Base-by-base conservation (phyloP, 2,888 invertebrate genomes). In the Pammene aurita region DNA sequence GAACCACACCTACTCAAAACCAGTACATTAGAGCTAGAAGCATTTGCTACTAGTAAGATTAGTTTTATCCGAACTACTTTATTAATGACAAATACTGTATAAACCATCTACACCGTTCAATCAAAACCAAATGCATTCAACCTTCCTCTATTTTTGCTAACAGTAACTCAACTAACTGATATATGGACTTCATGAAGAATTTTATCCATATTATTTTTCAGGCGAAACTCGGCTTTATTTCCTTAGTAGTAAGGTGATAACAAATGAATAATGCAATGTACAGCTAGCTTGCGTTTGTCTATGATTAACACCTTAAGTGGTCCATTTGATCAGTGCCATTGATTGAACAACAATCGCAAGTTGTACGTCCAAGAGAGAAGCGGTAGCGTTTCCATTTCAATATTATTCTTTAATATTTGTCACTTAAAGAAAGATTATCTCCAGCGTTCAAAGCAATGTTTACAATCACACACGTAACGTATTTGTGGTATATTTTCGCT, bases 251-350 rank as follows among this genome's bases (percentile, higher is more conserved):
- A 52, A 52, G 41, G 35, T 13, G 10, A 50, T 41, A 14, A 26
- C 6, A 62, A 52, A 7, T 41, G 48, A 18, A 52, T n/a, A 41
- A n/a, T 41, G n/a, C 50, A 38, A 41, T 50, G 26, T 62, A 34
- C 38, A 58, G 57, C 38, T 16, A 35, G 18, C 16, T 56, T 50
- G 52, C 42, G 60, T 35, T 66, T 61, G 55, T 77, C 81, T 85
- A 83, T 84, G 80, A 86, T 86, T 85, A 86, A 86, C 85, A 82
- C 84, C 79, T 74, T 64, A 82, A 84, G 78, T 81, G 78, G 80
- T 81, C 76, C 82, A 80, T 79, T 83, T 81, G 85, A 85, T 85
- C 83, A 74, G 72, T 78, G 73, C 75, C 74, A 72, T 71, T 75
- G 80, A 82, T 81, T 77, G 74, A 75, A 72, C 70, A 61, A 72